Evolutionary conservation across 2,797 vertebrate species (phyloP), one percentile per base, ranked within the genome.

Genomic region (Tokudaia tokunoshimensis): DNA sequence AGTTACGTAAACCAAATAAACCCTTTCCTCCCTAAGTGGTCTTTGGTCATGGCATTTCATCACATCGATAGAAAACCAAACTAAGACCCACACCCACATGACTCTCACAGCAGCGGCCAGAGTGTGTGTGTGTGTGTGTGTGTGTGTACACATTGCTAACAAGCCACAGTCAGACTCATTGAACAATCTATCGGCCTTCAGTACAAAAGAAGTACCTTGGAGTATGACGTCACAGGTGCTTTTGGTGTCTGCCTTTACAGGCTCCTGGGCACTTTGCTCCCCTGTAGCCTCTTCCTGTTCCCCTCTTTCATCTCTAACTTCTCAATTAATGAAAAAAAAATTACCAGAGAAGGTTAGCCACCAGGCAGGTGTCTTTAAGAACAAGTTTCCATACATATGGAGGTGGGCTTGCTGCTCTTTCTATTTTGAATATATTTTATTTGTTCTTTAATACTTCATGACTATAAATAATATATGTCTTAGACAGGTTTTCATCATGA

Each of bases 261-360:
- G 7, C 31, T 24, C 74, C 20, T 5, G 37, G 22, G n/a, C 24
- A 41, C 24, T 80, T 4, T 93, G 83, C 44, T 82, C 0, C 74
- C 20, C 26, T 11, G 22, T 29, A 59, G 19, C 81, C 50, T 65
- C 24, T 65, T 72, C 44, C 44, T 41, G 1, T 86, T 81, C 41
- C 37, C 80, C 57, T 41, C 26, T 52, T 75, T 34, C 59, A 67
- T 57, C 26, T 50, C 24, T 29, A 81, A 75, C 9, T 29, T 52
- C 79, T 76, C 24, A 34, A 31, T 47, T 70, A n/a, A 44, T 37
- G 34, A 87, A 96, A 94, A 61, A 94, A 91, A 44, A 84, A 20
- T 47, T 41, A 44, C 82, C 24, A 65, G 82, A 61, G 59, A 61
- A 29, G n/a, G 15, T 65, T 65, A 65, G 37, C 59, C 26, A 47